Base-by-base conservation (phyloP, 2,888 invertebrate genomes). In the Drosophila anceps region DNA sequence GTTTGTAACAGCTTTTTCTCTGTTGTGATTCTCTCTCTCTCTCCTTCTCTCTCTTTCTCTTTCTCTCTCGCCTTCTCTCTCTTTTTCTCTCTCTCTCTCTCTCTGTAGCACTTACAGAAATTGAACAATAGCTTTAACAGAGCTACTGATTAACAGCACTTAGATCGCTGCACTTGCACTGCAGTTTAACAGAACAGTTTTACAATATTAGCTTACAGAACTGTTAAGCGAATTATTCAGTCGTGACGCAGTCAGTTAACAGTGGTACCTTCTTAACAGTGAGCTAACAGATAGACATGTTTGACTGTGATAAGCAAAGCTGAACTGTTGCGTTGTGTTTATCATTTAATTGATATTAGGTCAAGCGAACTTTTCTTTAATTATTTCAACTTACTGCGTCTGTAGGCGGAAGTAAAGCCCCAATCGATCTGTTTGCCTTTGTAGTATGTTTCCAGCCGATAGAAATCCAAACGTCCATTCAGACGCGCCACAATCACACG, bases 391-490 rank as follows among this genome's bases (percentile, higher is more conserved):
- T 73, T 90, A 96, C 96, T 97, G 93, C 96, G 94, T 81, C 96
- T 93, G 83, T 96, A 96, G 31, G 96, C 95, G 1, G 96, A 96
- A 44, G 96, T 96, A 91, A 96, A 96, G 64, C 96, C 95, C 96
- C 96, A 96, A 92, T 96, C 96, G 70, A 96, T 95, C 88, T 96
- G 96, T 66, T 95, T 95, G 33, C 96, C 96, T 71, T 96, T 96
- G 70, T 94, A 94, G 92, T 95, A 96, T 27, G 96, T 96, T 92
- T 97, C 96, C 48, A 98, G 93, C 61, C 96, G 96, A 82, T 98
- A 94, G 90, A 98, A 96, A 90, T 98, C 96, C n/a, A 98, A 93
- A 51, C 95, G 95, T 0, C 98, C 98, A 91, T 96, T 96, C 13
- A 98, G 94, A 69, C 97, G 94, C 0, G 98, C 98, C 2, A 95